Evolutionary conservation across 2,113 vertebrate genomes (phyloP), one percentile per base, ranked within the genome.

Genomic region (Diglossa brunneiventris): DNA sequence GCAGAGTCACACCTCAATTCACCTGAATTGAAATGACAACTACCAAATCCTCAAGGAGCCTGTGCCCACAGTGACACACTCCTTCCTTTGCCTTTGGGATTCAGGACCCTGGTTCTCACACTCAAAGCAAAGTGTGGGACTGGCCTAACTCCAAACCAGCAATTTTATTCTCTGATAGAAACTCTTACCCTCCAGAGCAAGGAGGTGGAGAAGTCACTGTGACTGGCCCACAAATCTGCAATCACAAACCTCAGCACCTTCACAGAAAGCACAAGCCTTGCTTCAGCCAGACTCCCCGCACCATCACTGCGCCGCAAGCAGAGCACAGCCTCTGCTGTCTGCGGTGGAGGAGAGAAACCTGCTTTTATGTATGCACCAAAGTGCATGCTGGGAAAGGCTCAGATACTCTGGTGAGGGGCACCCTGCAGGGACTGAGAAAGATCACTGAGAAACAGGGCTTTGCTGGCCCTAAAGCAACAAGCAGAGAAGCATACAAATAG

Each of bases 321-420:
- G 39, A 55, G 72, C 77, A 81, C 66, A 78, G 80, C 27, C 53
- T 87, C 83, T 47, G 67, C 77, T 66, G 61, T 47, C 86, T 68
- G 59, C 9, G 0, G 64, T 4, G 49, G 44, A 82, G 46, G 41
- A 91, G 77, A 78, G 86, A 94, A 94, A 85, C 89, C 94, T 85
- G 84, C 77, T 84, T 82, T 87, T 75, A 82, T 84, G 77, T 39
- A 85, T 76, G 89, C 93, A 87, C 58, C 56, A 13, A 64, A 72
- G 49, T 73, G 94, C 94, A 95, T 89, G 84, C 87, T 0, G 84
- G 96, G 95, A 95, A 83, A 41, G 42, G 87, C 89, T 92, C 81
- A 11, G 74, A 91, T 66, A 83, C 89, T 78, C 84, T 49, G 46
- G 70, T 69, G 84, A 95, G 94, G 89, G 96, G 93, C 94, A 91